phyloP scores from a whole-genome alignment of 2,113 vertebrate genomes.

The Pseudopodoces humilis region DNA sequence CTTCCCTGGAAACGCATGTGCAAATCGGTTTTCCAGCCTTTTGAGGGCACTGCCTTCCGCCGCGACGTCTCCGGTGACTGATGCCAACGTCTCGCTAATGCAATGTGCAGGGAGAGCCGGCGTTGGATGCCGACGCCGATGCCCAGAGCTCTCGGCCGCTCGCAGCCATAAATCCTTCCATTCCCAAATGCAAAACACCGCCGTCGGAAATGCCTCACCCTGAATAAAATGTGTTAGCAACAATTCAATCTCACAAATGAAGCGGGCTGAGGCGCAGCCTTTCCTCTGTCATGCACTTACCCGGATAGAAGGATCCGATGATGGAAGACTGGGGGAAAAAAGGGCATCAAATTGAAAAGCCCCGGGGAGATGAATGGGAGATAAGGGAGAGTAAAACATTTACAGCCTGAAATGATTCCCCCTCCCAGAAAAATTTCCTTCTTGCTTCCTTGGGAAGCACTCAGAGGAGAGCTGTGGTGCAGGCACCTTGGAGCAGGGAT shows the following conservation, averaged over 20 bases:
- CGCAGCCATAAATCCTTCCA: neutral
- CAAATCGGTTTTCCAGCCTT: slow-evolving; percentile 14
- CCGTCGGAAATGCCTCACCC: neutral
- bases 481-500: neutral
- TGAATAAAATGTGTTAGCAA: neutral
- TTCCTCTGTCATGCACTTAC: neutral
- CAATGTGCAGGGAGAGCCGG: neutral
- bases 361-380: neutral
- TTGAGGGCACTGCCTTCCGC: slow-evolving; percentile 15
- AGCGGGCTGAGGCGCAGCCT: neutral
- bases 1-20: neutral
- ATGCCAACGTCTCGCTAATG: neutral
- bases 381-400: neutral
- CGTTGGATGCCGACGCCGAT: neutral
- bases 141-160: neutral
- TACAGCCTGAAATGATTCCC: neutral
- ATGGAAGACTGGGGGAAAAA: neutral
- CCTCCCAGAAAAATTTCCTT: neutral
- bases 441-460: neutral
- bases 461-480: neutral
- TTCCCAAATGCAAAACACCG: neutral
- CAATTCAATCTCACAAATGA: neutral
- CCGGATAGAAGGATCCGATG: neutral
- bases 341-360: neutral
- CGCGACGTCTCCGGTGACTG: neutral